Evolutionary conservation across 2,888 invertebrate genomes (phyloP).

Genomic region (Lamellibrachia columna): DNA sequence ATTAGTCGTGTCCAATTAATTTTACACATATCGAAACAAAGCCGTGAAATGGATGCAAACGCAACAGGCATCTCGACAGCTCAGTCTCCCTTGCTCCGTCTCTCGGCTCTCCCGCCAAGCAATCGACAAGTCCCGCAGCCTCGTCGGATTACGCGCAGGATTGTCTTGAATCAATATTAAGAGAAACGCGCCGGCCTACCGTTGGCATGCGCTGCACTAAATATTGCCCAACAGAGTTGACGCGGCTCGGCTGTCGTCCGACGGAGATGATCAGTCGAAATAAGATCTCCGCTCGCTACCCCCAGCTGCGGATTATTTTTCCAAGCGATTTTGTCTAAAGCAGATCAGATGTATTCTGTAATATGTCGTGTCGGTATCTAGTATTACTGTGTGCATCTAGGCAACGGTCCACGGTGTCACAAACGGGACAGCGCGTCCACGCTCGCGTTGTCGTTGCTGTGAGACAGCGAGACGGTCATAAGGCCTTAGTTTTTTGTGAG

Average conservation of each 20-base stretch:
- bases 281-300: background rate
- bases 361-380: background rate
- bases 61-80: background rate
- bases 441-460: too few relatives aligned
- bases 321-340: background rate
- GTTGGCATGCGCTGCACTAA: background rate
- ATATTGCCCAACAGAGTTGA: background rate
- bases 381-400: background rate
- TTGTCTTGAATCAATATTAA: background rate
- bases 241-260: background rate
- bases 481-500: too few relatives aligned
- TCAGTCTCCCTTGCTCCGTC: background rate
- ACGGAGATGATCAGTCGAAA: background rate
- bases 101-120: background rate
- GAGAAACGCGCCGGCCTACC: background rate
- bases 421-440: too few relatives aligned
- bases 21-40: background rate
- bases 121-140: background rate
- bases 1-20: slow-evolving; percentile 13
- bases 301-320: background rate
- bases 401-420: too few relatives aligned
- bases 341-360: background rate
- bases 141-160: background rate
- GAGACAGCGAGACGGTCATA: too few relatives aligned
- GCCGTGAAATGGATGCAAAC: background rate